Percentiles rank a stretch among this genome's conserved stretches.
Evolutionary conservation across 1,140 invertebrate genomes (phyloP).

Genomic region (Drosophila pseudoobscura): DNA sequence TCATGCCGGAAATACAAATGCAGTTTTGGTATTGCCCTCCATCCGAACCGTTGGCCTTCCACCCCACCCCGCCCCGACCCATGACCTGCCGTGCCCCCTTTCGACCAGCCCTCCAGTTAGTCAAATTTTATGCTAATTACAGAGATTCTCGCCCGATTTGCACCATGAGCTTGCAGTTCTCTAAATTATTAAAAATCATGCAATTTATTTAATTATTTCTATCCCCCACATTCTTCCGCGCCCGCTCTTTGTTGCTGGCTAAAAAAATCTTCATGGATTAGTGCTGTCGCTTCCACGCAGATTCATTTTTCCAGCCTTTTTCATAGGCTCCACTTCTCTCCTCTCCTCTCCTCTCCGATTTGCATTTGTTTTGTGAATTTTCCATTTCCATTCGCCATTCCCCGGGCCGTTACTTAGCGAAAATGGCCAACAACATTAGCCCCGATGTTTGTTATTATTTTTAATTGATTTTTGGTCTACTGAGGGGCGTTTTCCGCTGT

Average conservation of each 20-base stretch:
- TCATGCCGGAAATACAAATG: constrained; percentile 34
- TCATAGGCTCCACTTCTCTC: not conserved
- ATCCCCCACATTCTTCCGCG: constrained; percentile 2
- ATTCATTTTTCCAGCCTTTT: not conserved
- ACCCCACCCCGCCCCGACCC: no score
- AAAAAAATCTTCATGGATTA: no score
- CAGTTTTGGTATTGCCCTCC: constrained; percentile 19
- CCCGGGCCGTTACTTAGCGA: constrained; percentile 42
- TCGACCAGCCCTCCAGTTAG: no score
- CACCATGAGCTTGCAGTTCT: constrained; percentile 21
- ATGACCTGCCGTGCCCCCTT: not conserved
- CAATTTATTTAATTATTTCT: constrained; percentile 64
- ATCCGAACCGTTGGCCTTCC: no score
- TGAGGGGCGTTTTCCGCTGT: not conserved
- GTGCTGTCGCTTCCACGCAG: not conserved
- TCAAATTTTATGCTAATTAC: constrained; percentile 58
- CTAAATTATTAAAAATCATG: constrained; percentile 61
- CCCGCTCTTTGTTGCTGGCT: constrained; percentile 12
- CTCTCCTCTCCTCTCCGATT: not conserved
- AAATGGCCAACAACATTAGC: constrained; percentile 54
- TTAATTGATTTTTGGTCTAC: constrained; percentile 56
- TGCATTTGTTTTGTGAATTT: not conserved
- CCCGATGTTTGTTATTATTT: constrained; percentile 67
- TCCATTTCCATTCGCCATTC: constrained; percentile 32
- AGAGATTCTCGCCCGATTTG: constrained; percentile 46